Evolutionary conservation across 2,888 invertebrate species (phyloP).

Genomic region (Nemapogon koenigi): DNA sequence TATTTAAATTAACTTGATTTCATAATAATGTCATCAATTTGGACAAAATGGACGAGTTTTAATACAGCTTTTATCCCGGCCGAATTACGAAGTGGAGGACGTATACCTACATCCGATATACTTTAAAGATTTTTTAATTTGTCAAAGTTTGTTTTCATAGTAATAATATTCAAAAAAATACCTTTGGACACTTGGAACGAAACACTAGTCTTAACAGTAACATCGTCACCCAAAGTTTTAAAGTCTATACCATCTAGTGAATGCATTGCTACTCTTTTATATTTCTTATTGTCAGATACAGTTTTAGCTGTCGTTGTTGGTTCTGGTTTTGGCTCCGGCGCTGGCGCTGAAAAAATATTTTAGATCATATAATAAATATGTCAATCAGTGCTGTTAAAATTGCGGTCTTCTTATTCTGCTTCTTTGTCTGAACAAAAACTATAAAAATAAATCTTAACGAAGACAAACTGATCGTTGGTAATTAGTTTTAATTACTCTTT

Average conservation of each 20-base stretch:
- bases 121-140: conserved; percentile 9
- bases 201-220: conserved; percentile 80
- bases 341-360: too few species aligned
- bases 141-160: conserved; percentile 1
- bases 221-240: conserved; percentile 62
- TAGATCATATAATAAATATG: too few species aligned
- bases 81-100: conserved; percentile 3
- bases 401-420: too few species aligned
- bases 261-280: conserved; percentile 62
- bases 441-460: neutral
- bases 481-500: too few species aligned
- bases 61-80: neutral
- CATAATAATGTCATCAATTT: too few species aligned
- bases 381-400: too few species aligned
- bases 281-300: conserved; percentile 46
- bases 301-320: conserved; percentile 22
- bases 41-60: too few species aligned
- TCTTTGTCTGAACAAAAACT: too few species aligned
- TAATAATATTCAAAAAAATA: conserved; percentile 20
- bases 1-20: too few species aligned
- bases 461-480: too few species aligned
- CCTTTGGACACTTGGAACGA: conserved; percentile 77
- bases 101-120: too few species aligned
- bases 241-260: conserved; percentile 49
- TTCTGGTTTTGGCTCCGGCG: conserved; percentile 10